phyloP scores from a whole-genome alignment of 2,797 vertebrate species.

The Peromyscus melanophrys region DNA sequence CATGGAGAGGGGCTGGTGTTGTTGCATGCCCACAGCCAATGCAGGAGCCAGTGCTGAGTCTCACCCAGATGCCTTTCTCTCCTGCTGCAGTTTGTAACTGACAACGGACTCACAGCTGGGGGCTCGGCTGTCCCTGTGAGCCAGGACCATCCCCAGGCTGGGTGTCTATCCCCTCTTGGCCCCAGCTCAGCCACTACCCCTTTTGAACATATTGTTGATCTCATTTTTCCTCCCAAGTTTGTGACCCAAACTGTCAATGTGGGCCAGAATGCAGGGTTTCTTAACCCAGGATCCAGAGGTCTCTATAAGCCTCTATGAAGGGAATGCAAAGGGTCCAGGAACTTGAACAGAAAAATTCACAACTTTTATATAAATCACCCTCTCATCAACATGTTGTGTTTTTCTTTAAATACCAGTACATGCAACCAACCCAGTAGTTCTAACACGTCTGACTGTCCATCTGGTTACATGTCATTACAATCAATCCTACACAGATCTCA shows the following conservation, averaged over 20 bases:
- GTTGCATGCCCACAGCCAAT: accelerated
- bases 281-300: background rate
- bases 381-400: background rate
- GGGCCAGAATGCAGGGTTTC: background rate
- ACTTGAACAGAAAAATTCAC: background rate
- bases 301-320: background rate
- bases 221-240: background rate
- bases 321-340: background rate
- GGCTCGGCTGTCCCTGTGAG: background rate
- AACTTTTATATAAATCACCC: background rate
- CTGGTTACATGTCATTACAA: background rate
- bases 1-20: accelerated
- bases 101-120: background rate
- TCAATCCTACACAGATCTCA: background rate
- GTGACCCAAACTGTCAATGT: too few relatives aligned
- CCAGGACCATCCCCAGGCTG: background rate
- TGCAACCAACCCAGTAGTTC: background rate
- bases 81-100: background rate
- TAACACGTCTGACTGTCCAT: background rate
- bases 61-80: background rate
- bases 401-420: background rate
- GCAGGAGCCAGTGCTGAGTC: background rate
- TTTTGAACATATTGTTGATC: background rate
- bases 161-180: background rate
- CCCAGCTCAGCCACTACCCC: background rate